Evolutionary conservation across 2,113 vertebrate genomes (phyloP).

Genomic region (Pao palembangensis): DNA sequence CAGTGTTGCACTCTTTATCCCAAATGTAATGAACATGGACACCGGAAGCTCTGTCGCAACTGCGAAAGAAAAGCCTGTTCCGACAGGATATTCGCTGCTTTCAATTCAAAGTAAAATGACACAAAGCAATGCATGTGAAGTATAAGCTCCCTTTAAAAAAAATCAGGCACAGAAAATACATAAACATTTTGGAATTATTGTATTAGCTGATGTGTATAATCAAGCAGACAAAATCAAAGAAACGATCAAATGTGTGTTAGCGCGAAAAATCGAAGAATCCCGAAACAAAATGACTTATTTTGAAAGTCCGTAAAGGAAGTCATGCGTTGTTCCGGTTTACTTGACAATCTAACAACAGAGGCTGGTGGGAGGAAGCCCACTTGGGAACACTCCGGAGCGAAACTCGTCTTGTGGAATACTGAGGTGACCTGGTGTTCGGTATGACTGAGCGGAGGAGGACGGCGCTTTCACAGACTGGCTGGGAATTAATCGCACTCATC

Average conservation of each 20-base stretch:
- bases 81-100: conserved; percentile 1
- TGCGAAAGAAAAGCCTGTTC: background rate
- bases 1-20: conserved; percentile 57
- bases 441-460: conserved; percentile 14
- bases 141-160: no score
- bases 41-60: conserved; percentile 54
- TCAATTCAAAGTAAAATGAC: conserved; percentile 26
- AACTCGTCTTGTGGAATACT: conserved; percentile 40
- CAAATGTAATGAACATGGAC: background rate
- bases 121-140: background rate
- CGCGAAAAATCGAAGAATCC: background rate
- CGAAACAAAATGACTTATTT: conserved; percentile 24
- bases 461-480: conserved; percentile 4
- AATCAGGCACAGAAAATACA: background rate
- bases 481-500: conserved; percentile 12
- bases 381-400: conserved; percentile 49
- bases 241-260: no score
- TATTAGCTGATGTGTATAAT: no score
- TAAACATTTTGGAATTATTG: background rate
- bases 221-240: no score
- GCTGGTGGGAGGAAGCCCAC: conserved; percentile 56
- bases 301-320: conserved; percentile 37
- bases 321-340: rapidly evolving
- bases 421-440: conserved; percentile 31
- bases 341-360: conserved; percentile 8